A percentile compares a stretch with the other conserved stretches of the same genome.
phyloP scores from a whole-genome alignment of 2,113 vertebrate species.

The Brachirus orientalis region DNA sequence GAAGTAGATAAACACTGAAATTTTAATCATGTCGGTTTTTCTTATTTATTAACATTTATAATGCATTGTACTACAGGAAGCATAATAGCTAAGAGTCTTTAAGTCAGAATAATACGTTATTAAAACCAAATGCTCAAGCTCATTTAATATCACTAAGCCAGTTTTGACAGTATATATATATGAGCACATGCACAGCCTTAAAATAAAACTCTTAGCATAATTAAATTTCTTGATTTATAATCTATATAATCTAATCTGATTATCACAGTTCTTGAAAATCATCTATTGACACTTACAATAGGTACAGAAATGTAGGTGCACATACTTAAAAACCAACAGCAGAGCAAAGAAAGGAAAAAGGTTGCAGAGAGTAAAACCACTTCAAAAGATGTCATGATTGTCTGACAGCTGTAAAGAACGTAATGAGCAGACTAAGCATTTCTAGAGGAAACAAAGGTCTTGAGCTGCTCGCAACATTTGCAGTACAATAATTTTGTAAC shows the following conservation, averaged over 20 bases:
- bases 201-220: not conserved
- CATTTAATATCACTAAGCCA: not conserved
- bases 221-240: not conserved
- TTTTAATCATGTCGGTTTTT: too few species aligned
- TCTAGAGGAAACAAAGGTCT: slow-evolving; percentile 6
- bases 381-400: not conserved
- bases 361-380: not conserved
- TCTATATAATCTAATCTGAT: not conserved
- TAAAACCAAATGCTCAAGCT: too few species aligned
- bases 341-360: too few species aligned
- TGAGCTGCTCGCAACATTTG: not conserved
- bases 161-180: not conserved
- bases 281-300: not conserved
- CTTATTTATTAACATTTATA: too few species aligned
- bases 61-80: too few species aligned
- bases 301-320: too few species aligned
- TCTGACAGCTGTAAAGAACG: not conserved
- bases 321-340: too few species aligned
- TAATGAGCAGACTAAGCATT: slow-evolving; percentile 2
- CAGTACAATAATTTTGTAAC: slow-evolving; percentile 10
- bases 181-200: not conserved
- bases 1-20: not conserved
- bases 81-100: too few species aligned
- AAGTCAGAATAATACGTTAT: too few species aligned
- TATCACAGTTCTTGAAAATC: not conserved